These are phyloP conservation scores for Drosophila anomalata DNA, from an alignment of 2,888 invertebrate species.

Conservation along the genomic window DNA sequence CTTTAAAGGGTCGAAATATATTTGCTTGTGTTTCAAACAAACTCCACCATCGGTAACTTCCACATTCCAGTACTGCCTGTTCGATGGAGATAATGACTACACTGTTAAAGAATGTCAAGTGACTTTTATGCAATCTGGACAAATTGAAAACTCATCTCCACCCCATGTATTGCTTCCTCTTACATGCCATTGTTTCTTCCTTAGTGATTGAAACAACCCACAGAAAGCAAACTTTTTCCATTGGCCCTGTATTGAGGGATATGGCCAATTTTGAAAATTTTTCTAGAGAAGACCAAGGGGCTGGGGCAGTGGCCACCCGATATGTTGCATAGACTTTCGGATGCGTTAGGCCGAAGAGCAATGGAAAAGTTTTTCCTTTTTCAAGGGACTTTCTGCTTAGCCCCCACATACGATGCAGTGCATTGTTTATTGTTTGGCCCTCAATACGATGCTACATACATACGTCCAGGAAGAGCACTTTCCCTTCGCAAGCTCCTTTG, in stretches of 20 bases:
- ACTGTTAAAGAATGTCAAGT: constrained; percentile 35
- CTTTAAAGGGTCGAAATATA: too few species aligned
- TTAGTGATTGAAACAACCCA: constrained; percentile 37
- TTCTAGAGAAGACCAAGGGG: neutral
- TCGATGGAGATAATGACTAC: constrained; percentile 19
- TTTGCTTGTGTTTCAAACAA: neutral
- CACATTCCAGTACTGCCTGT: neutral
- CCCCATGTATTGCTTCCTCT: constrained; percentile 4
- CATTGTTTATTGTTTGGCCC: constrained; percentile 47
- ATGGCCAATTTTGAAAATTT: constrained; percentile 43
- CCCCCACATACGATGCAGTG: constrained; percentile 34
- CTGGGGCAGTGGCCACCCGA: constrained; percentile 15
- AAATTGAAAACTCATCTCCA: constrained; percentile 43
- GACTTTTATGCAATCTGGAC: constrained; percentile 41
- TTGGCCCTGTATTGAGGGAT: constrained; percentile 35
- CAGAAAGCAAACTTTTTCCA: constrained; percentile 39
- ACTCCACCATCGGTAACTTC: neutral
- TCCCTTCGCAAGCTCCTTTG: constrained; percentile 31
- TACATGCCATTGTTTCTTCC: constrained; percentile 7
- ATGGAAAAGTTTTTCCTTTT: constrained; percentile 37
- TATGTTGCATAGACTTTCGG: constrained; percentile 49
- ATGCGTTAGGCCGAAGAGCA: constrained; percentile 22
- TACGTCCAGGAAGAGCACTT: constrained; percentile 28
- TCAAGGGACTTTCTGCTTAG: constrained; percentile 23
- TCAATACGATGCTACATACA: neutral